Percentiles rank a stretch among this genome's conserved stretches.
Evolutionary conservation across 2,888 invertebrate genomes (phyloP).

Genomic region (Stictocephala bisonia): DNA sequence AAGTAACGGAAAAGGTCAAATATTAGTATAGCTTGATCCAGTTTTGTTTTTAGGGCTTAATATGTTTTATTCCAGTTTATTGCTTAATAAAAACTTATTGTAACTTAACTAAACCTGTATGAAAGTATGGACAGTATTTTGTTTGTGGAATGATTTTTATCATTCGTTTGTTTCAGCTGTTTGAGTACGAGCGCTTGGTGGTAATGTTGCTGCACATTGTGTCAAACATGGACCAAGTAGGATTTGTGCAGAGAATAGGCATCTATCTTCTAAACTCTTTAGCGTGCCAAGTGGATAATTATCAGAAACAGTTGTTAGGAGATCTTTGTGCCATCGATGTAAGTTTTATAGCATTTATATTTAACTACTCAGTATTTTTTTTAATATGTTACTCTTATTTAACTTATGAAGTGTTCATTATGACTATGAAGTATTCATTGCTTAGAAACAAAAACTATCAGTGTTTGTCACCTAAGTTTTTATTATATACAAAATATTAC

Average conservation of each 20-base stretch:
- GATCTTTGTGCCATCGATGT: constrained; percentile 88
- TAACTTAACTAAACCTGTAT: no score
- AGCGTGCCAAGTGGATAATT: constrained; percentile 95
- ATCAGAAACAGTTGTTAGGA: constrained; percentile 91
- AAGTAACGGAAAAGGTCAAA: no score
- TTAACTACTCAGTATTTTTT: no score
- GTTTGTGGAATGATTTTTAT: constrained; percentile 41
- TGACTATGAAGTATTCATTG: no score
- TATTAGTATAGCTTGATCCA: no score
- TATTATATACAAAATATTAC: no score
- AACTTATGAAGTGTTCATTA: no score
- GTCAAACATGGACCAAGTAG: constrained; percentile 83
- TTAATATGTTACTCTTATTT: no score
- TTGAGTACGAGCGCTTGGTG: constrained; percentile 89
- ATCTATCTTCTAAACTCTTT: constrained; percentile 95
- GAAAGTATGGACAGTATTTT: neutral
- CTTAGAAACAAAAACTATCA: no score
- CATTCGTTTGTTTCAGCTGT: constrained; percentile 72
- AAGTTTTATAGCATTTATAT: no score
- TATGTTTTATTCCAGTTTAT: neutral
- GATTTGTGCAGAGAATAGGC: constrained; percentile 94
- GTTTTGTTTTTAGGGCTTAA: neutral
- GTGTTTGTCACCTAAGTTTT: no score
- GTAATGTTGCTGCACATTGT: constrained; percentile 85
- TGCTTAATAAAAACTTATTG: no score